Conservation (phyloP, 2,888 invertebrate species). For the Eristalis intricaria region DNA sequence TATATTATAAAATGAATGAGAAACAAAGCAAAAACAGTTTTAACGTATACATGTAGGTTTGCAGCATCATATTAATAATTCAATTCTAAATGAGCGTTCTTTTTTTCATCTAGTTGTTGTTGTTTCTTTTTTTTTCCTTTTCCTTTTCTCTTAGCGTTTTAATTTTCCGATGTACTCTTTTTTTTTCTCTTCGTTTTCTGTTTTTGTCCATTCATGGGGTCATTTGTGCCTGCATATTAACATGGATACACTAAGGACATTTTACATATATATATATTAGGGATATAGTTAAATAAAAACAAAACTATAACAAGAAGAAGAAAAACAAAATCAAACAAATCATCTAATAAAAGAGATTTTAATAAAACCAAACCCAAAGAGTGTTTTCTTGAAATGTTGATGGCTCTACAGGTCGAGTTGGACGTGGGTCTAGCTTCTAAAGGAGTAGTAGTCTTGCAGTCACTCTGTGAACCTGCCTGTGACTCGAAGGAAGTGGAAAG, state of each 20-base stretch:
- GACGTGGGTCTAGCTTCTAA: no score
- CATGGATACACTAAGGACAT: conserved; percentile 56
- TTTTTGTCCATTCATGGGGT: conserved; percentile 60
- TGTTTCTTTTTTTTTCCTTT: conserved; percentile 23
- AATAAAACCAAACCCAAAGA: conserved; percentile 41
- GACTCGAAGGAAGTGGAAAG: no score
- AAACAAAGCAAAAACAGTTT: conserved; percentile 9
- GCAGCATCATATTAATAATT: conserved; percentile 55
- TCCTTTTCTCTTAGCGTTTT: conserved; percentile 31
- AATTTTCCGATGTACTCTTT: background rate
- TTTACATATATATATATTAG: conserved; percentile 51
- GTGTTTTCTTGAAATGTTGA: background rate
- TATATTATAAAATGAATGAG: background rate
- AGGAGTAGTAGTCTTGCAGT: no score
- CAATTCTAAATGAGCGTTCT: conserved; percentile 53
- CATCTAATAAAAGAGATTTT: conserved; percentile 69
- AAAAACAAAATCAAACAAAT: conserved; percentile 58
- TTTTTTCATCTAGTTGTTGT: conserved; percentile 14
- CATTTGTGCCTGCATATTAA: conserved; percentile 28
- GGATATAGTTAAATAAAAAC: conserved; percentile 56
- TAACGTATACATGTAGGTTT: conserved; percentile 60
- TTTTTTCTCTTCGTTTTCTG: conserved; percentile 20
- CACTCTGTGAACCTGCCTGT: no score
- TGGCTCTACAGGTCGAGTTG: no score
- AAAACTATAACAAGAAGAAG: conserved; percentile 39